Base-by-base conservation (phyloP, 2,797 vertebrate species). In the Eulemur rubriventer region DNA sequence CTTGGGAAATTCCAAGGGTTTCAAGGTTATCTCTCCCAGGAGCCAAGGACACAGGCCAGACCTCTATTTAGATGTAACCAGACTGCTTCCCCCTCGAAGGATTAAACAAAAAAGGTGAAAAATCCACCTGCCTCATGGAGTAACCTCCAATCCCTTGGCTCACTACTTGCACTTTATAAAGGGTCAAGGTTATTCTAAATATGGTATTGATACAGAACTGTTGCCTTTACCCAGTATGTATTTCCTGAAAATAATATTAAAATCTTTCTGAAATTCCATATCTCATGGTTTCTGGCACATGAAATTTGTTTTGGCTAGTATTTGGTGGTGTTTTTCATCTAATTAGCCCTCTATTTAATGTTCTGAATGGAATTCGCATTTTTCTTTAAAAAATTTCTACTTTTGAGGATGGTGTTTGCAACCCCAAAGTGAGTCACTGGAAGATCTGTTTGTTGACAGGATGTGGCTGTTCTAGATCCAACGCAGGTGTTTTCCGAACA, bases 401-500 rank as follows among this genome's bases (percentile, higher is more conserved):
- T 35, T 83, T 72, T 41, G 65, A 94, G n/a, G 59, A 18, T 4
- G 24, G 52, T 14, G 12, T 92, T 87, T 81, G 22, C 72, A 73
- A 6, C 12, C n/a, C 79, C 38, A 22, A 61, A 78, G 46, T 76
- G 72, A 81, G 38, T 72, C 76, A 43, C 7, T 43, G 43, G 9
- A 75, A 46, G n/a, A 41, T 75, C 30, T 89, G 30, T 91, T 70
- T 92, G 63, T 65, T 63, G 61, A 81, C 55, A 55, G 30, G 46
- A 41, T 16, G 13, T 12, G 65, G 48, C 52, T 93, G 33, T 50
- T 69, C 22, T 26, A 69, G 43, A 76, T 57, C 57, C 73, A 91
- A n/a, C 11, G 3, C 87, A 83, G 85, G 91, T 83, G 70, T 82
- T 95, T 96, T 85, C 90, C 75, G 87, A 96, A 81, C 48, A 81